These are phyloP conservation scores for Drosophila algonquin DNA, from an alignment of 2,888 invertebrate genomes.

Conservation along the genomic window DNA sequence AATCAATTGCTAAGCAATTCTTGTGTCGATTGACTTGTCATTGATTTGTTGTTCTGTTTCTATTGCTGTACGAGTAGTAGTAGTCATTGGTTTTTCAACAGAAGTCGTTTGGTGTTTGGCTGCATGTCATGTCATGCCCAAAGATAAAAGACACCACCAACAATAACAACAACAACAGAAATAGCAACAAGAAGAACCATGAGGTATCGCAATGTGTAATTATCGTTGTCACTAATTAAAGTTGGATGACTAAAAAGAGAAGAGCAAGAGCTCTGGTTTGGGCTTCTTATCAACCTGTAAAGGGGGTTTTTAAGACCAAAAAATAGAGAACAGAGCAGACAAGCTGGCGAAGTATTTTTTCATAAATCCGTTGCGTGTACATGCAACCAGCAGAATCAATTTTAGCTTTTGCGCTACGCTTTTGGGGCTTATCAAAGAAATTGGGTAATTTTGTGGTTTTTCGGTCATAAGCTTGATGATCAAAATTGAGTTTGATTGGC, in stretches of 20 bases:
- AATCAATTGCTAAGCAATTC: conserved; percentile 70
- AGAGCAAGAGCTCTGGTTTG: conserved; percentile 19
- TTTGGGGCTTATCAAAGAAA: conserved; percentile 8
- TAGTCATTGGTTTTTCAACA: conserved; percentile 64
- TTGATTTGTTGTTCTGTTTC: conserved; percentile 28
- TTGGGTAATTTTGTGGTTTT: conserved; percentile 13
- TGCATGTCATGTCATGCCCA: conserved; percentile 59
- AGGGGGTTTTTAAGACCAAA: conserved; percentile 43
- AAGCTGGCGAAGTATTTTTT: conserved; percentile 51
- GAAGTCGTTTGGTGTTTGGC: conserved; percentile 58
- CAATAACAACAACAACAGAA: background rate
- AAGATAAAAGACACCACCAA: conserved; percentile 65
- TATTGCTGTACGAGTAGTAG: conserved; percentile 14
- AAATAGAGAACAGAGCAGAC: conserved; percentile 45
- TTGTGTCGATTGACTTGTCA: conserved; percentile 57
- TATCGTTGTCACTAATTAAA: conserved; percentile 81
- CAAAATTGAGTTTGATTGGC: conserved; percentile 11
- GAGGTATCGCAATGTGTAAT: conserved; percentile 71
- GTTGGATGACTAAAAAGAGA: conserved; percentile 41
- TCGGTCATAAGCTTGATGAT: conserved; percentile 8
- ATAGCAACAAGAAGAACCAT: conserved; percentile 1
- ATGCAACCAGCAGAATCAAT: conserved; percentile 26
- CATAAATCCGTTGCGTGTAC: conserved; percentile 41
- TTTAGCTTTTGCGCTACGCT: conserved; percentile 12
- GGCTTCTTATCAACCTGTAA: conserved; percentile 11